Evolutionary conservation across 2,888 invertebrate species (phyloP), one percentile per base, ranked within the genome.

Genomic region (Sinodicranocentrus sp.): DNA sequence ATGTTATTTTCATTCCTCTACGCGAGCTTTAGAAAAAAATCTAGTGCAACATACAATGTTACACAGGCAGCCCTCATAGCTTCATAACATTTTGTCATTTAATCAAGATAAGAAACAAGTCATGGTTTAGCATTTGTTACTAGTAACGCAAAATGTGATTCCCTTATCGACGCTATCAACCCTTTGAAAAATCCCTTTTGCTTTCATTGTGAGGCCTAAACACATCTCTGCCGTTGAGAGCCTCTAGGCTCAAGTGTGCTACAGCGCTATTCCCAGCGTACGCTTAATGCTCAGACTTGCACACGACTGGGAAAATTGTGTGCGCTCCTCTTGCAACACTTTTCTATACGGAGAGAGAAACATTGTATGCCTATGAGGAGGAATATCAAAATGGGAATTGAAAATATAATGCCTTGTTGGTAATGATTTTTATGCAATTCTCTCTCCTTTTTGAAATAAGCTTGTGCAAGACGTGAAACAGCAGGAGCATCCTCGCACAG

Each of bases 31-130:
- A 33, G n/a, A 26, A 28, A 54, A 67, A 39, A 67, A 67, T 80
- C 48, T 79, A 54, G 79, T 79, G 44, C 77, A 77, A 77, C 59
- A 63, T 43, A 67, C 77, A 78, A 70, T 70, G 77, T 78, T 78
- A 70, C 77, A 15, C 15, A 5, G 48, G 17, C 48, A 48, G n/a
- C n/a, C n/a, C 28, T n/a, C 33, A 59, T 19, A 68, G 43, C 68
- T 52, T 48, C 33, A 52, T 76, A 78, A 68, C 59, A 78, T 78
- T 78, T 78, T 78, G 70, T 70, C 68, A 78, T 61, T 67, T 54
- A 28, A 71, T 71, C 71, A 63, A 52, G 79, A 71, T 79, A 71
- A 70, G 48, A 26, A 44, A 33, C 17, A 26, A 75, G 54, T 13
- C 52, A 65, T 43, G 65, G 65, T 43, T 52, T 70, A 52, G 54